Conservation (phyloP, 2,113 vertebrate species). For the Origma solitaria region DNA sequence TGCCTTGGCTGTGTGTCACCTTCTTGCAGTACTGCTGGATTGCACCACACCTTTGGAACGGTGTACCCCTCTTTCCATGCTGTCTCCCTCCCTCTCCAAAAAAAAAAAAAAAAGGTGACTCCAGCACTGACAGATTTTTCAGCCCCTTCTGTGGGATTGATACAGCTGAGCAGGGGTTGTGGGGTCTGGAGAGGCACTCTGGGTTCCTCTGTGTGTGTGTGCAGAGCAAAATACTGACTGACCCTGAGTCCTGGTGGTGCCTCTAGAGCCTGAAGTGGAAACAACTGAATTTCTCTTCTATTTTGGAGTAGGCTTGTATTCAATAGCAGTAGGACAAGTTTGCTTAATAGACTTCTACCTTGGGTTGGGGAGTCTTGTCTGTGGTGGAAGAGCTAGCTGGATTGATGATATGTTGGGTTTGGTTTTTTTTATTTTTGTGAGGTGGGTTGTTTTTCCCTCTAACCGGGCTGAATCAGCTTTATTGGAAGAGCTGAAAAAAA, state of each 20-base stretch:
- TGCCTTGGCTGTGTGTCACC: not conserved
- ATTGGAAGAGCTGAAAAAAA: not conserved
- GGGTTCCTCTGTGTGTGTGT: not conserved
- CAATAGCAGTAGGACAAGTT: not conserved
- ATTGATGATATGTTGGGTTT: not conserved
- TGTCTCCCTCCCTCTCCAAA: not conserved
- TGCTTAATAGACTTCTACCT: not conserved
- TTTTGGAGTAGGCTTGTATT: not conserved
- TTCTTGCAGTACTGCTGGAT: not conserved
- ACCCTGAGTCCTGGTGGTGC: not conserved
- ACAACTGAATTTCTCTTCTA: fast-evolving
- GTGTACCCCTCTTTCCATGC: not conserved
- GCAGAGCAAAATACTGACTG: not conserved
- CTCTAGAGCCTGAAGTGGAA: not conserved
- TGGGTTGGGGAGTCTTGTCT: not conserved
- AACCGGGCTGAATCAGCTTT: not conserved
- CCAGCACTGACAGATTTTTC: not conserved
- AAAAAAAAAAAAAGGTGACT: not conserved
- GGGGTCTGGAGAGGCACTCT: not conserved
- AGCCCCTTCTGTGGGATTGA: not conserved
- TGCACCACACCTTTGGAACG: fast-evolving
- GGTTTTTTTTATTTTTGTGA: not conserved
- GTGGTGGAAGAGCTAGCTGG: not conserved
- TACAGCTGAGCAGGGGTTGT: not conserved
- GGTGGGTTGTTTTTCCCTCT: fast-evolving